Percentiles rank a stretch among this genome's conserved stretches.
These are phyloP conservation scores for Sitophilus oryzae DNA, from an alignment of 1,140 invertebrate genomes.

Conservation along the genomic window DNA sequence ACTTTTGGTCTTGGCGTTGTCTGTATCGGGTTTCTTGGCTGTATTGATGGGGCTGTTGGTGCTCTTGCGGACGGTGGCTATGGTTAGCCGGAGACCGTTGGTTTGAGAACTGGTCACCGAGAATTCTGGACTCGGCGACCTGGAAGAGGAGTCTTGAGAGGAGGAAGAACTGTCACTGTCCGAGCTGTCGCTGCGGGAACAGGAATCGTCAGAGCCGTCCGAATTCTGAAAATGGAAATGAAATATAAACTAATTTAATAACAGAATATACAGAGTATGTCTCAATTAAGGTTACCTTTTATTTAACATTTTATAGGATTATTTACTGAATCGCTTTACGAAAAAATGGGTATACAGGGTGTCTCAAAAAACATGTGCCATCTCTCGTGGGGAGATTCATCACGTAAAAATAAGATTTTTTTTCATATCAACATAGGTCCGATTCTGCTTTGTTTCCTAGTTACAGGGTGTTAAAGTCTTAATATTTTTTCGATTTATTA, in stretches of 20 bases:
- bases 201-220: conserved; percentile 36
- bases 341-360: no score
- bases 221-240: conserved; percentile 39
- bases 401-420: no score
- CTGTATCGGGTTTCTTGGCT: conserved; percentile 3
- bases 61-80: conserved; percentile 40
- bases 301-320: no score
- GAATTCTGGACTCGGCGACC: conserved; percentile 38
- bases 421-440: no score
- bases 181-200: conserved; percentile 39
- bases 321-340: no score
- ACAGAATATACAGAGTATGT: no score
- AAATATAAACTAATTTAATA: neutral
- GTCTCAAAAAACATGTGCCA: no score
- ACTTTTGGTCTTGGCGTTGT: conserved; percentile 1
- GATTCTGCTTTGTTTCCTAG: no score
- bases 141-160: conserved; percentile 38
- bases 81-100: conserved; percentile 38
- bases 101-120: conserved; percentile 41
- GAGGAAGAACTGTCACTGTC: conserved; percentile 42
- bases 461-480: no score
- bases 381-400: no score
- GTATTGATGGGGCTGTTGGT: conserved; percentile 28
- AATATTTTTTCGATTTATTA: no score
- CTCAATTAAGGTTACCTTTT: no score